phyloP scores from a whole-genome alignment of 2,113 vertebrate genomes.

The Malurus cyaneus region DNA sequence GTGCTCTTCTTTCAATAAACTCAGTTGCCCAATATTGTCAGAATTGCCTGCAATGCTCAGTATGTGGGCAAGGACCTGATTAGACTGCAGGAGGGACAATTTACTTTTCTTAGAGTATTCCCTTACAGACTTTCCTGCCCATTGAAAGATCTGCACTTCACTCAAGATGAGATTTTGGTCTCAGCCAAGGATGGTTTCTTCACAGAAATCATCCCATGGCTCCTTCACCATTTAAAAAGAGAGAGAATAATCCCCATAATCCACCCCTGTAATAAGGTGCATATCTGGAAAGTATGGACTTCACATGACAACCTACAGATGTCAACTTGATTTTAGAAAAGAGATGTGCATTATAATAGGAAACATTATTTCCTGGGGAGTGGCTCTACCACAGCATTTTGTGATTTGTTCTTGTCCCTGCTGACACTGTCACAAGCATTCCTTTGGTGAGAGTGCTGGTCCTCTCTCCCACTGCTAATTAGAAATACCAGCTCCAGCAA shows the following conservation, averaged over 20 bases:
- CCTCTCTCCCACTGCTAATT: neutral
- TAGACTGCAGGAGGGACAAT: neutral
- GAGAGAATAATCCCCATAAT: neutral
- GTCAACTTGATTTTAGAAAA: neutral
- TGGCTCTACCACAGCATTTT: neutral
- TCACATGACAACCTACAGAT: neutral
- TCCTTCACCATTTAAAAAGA: neutral
- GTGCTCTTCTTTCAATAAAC: neutral
- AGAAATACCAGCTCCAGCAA: neutral
- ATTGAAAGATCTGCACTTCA: conserved; percentile 7
- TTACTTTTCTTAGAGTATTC: neutral
- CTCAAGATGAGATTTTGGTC: neutral
- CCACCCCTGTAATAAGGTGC: neutral
- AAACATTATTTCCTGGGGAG: neutral
- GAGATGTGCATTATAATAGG: neutral
- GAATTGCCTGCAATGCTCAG: neutral
- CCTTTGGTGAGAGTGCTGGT: neutral
- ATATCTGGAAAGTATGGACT: neutral
- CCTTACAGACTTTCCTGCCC: neutral
- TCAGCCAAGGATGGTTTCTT: neutral
- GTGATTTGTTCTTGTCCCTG: neutral
- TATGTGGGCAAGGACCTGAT: neutral
- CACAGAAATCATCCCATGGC: neutral
- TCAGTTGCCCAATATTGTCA: neutral
- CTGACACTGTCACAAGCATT: neutral